Conservation (phyloP, 2,888 invertebrate species). For the Eupithecia vulgata region DNA sequence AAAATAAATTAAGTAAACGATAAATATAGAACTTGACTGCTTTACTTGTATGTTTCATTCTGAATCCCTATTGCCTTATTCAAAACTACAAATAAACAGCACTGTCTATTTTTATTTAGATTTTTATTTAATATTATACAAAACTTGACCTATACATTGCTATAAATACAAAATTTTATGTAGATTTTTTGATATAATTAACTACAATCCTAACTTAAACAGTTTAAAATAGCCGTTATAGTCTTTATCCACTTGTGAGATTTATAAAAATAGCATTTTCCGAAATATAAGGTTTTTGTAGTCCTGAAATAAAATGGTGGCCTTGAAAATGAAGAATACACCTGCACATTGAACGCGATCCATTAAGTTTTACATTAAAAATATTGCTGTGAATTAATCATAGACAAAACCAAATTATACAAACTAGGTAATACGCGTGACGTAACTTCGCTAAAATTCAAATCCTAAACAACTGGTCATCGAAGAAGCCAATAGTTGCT, state of each 20-base stretch:
- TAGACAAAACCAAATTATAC: slow-evolving; percentile 4
- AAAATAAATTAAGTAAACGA: slow-evolving; percentile 85
- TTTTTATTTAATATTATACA: slow-evolving; percentile 74
- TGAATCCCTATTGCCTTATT: background rate
- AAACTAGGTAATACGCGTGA: background rate
- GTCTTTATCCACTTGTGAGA: slow-evolving; percentile 74
- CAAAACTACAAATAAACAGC: slow-evolving; percentile 63
- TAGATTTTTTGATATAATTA: slow-evolving; percentile 61
- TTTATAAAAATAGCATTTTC: slow-evolving; percentile 53
- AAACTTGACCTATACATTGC: slow-evolving; percentile 73
- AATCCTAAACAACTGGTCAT: slow-evolving; percentile 1
- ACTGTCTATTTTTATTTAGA: slow-evolving; percentile 79
- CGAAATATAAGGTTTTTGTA: slow-evolving; percentile 45
- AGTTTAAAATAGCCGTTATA: slow-evolving; percentile 54
- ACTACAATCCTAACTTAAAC: slow-evolving; percentile 66
- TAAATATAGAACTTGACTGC: slow-evolving; percentile 86
- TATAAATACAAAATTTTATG: slow-evolving; percentile 69
- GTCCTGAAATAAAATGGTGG: slow-evolving; percentile 35
- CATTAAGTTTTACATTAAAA: background rate
- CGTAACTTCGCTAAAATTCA: background rate
- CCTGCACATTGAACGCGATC: background rate
- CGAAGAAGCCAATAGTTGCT: slow-evolving; percentile 4
- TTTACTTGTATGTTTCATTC: slow-evolving; percentile 74
- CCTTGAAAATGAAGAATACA: background rate
- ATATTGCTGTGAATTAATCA: background rate